Evolutionary conservation across 2,113 vertebrate genomes (phyloP), one percentile per base, ranked within the genome.

Genomic region (Phodopus roborovskii): DNA sequence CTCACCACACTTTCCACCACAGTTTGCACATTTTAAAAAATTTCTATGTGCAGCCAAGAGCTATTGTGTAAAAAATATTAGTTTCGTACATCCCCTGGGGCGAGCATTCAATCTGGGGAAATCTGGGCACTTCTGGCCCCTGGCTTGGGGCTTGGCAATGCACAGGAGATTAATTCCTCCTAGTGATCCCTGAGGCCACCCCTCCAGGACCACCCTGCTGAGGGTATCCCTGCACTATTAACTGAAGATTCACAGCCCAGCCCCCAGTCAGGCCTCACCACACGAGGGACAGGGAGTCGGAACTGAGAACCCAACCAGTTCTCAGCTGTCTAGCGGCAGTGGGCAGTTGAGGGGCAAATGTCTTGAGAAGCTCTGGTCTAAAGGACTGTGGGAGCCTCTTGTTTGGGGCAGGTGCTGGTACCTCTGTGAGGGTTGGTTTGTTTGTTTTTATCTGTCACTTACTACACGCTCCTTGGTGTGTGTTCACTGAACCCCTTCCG

Each of bases 131-230:
- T 17, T 56, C 74, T 30, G 36, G 17, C 30, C 8, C 2, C 42
- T 0, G 28, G 19, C 45, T 90, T 39, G 15, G 33, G 8, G 60
- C 24, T 58, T 75, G n/a, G 26, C 28, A 73, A 58, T 0, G 10
- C 13, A 22, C 12, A 2, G 7, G n/a, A 13, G 4, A 50, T 2
- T 9, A 17, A 30, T n/a, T 30, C 30, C 58, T 48, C 62, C 50
- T 4, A 7, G 30, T 1, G 3, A 9, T 12, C 0, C 6, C 15
- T 4, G 0, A 66, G 22, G n/a, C 17, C 10, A 7, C 48, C 0
- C 0, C 86, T 48, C 30, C 53, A 73, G 28, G 39, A 45, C 0
- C 12, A 48, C 0, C 16, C 9, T 42, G 45, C 5, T 15, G 7
- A 26, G 4, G 33, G 1, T 17, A 11, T 5, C 16, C n/a, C 53